Percentiles rank a stretch among this genome's conserved stretches.
Evolutionary conservation across 2,888 invertebrate species (phyloP).

Genomic region (Erannis defoliaria): DNA sequence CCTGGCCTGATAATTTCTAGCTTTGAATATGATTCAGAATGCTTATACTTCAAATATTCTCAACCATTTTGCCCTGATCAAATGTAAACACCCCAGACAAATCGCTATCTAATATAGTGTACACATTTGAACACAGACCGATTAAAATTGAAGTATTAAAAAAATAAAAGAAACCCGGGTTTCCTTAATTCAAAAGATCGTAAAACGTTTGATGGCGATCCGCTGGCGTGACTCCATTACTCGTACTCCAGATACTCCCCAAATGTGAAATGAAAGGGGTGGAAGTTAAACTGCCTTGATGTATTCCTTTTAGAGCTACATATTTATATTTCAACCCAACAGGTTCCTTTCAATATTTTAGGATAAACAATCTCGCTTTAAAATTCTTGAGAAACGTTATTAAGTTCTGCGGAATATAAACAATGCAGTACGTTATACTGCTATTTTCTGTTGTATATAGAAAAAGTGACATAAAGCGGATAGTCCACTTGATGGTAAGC

Average conservation of each 20-base stretch:
- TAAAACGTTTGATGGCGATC: slow-evolving; percentile 25
- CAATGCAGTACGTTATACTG: no score
- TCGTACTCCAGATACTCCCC: slow-evolving; percentile 1
- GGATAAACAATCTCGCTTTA: no score
- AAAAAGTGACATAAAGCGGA: no score
- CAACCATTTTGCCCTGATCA: not conserved
- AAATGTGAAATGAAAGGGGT: slow-evolving; percentile 17
- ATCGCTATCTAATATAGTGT: not conserved
- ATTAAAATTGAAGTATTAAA: slow-evolving; percentile 8
- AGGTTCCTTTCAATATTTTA: no score
- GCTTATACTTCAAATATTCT: no score
- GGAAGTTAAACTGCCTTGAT: slow-evolving; percentile 6
- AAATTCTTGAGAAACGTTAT: no score
- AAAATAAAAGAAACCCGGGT: slow-evolving; percentile 6
- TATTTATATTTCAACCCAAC: no score
- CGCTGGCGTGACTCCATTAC: slow-evolving; percentile 15
- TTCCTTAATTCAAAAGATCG: slow-evolving; percentile 20
- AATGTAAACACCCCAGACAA: not conserved
- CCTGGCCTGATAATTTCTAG: no score
- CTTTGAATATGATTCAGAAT: no score
- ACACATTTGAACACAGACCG: not conserved
- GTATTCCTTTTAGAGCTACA: slow-evolving; percentile 7
- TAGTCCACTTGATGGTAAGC: no score
- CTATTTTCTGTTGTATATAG: no score
- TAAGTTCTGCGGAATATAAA: no score